Base-by-base conservation (phyloP, 2,113 vertebrate species). In the Chaetops frenatus region DNA sequence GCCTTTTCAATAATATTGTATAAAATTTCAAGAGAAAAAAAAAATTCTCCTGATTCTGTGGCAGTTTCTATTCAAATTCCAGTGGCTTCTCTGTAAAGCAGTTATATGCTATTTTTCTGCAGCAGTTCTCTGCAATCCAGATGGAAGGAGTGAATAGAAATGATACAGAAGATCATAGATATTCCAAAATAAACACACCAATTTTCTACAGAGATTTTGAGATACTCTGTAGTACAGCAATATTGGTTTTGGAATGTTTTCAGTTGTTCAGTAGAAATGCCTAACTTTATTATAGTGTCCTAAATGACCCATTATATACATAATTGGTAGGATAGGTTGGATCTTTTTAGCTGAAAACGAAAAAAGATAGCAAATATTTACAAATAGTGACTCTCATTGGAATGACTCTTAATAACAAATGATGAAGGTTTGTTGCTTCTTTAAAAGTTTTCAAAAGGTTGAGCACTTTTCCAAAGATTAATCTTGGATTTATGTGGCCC, bases 121-220 rank as follows among this genome's bases (percentile, higher is more conserved):
- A 89, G 93, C 73, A 61, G 11, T 87, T 89, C 70, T 91, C 66
- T 91, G 66, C 36, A 90, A 92, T 92, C 82, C 88, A 45, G 67
- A 83, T 67, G 40, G 62, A 93, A 91, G 36, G 25, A 90, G 67
- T 78, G 40, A 79, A 81, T 57, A 93, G 82, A 96, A 94, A 94
- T 84, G 11, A 83, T 81, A 64, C 60, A 90, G 69, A 91, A 90
- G 67, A 90, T 94, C 90, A 3, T 4, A 71, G 85, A 92, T n/a
- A 88, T 95, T 95, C 92, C 76, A 90, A 83, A 93, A 91, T 86
- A 90, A 94, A 94, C 56, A 67, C 9, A 2, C 76, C 74, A 73
- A 81, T 96, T 95, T 95, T 96, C 79, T 83, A 64, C 64, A 70
- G 74, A 92, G 84, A 86, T 93, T 95, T 90, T 84, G 61, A 83